Evolutionary conservation across 2,113 vertebrate species (phyloP).

Genomic region (Larimichthys polyactis): DNA sequence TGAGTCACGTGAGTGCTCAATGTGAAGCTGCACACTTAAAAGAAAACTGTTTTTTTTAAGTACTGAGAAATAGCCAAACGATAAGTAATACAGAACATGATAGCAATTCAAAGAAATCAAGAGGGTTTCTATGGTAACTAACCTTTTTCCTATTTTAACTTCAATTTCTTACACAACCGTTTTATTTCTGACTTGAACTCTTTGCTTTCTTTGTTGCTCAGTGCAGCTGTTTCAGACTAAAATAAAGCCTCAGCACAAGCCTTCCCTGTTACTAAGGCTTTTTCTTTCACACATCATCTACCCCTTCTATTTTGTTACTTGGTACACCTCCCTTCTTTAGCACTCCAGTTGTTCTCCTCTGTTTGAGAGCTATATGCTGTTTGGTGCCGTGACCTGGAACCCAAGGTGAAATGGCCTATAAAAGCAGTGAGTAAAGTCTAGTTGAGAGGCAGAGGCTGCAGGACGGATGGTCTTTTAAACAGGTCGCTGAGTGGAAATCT

Average conservation of each 20-base stretch:
- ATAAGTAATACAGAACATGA: background rate
- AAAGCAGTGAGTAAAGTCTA: slow-evolving; percentile 63
- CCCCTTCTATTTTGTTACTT: background rate
- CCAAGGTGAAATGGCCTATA: slow-evolving; percentile 74
- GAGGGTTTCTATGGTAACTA: background rate
- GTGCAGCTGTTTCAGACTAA: background rate
- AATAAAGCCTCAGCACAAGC: background rate
- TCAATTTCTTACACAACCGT: background rate
- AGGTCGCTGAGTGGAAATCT: slow-evolving; percentile 51
- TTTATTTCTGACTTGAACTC: background rate
- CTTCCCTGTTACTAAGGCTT: background rate
- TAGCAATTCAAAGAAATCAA: background rate
- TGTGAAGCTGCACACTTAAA: too few species aligned
- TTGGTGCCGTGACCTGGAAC: slow-evolving; percentile 71
- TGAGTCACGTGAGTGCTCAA: too few species aligned
- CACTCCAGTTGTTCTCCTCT: slow-evolving; percentile 46
- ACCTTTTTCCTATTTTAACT: background rate
- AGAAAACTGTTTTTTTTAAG: too few species aligned
- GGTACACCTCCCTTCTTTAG: slow-evolving; percentile 17
- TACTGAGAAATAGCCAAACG: too few species aligned
- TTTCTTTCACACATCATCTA: slow-evolving; percentile 18
- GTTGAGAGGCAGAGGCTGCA: slow-evolving; percentile 53
- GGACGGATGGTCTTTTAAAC: slow-evolving; percentile 65
- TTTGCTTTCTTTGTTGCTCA: background rate
- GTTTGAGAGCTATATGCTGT: slow-evolving; percentile 59